Evolutionary conservation across 2,797 vertebrate genomes (phyloP).

Genomic region (Alauda arvensis): DNA sequence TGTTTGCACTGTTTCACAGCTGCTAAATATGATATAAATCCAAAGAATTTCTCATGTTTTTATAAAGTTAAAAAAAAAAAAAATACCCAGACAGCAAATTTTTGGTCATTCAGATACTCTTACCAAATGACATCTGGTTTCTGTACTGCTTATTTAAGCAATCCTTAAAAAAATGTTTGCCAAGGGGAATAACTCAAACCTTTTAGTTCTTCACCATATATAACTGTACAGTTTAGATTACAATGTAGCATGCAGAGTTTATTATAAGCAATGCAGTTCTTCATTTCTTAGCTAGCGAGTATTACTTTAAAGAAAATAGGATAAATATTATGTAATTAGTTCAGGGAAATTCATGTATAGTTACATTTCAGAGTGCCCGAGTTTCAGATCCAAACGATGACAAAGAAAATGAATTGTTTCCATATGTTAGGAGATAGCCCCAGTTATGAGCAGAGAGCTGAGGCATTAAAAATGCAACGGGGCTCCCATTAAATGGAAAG

Average conservation of each 20-base stretch:
- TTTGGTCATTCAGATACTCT: constrained; percentile 82
- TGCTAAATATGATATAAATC: constrained; percentile 88
- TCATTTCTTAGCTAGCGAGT: constrained; percentile 65
- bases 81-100: constrained; percentile 82
- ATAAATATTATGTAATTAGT: constrained; percentile 76
- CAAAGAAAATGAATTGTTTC: constrained; percentile 73
- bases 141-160: constrained; percentile 83
- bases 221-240: constrained; percentile 77
- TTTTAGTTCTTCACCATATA: constrained; percentile 73
- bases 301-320: constrained; percentile 75
- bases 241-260: constrained; percentile 70
- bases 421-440: constrained; percentile 68
- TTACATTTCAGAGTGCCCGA: constrained; percentile 64
- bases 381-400: constrained; percentile 67
- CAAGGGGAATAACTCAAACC: constrained; percentile 81
- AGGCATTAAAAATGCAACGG: constrained; percentile 11
- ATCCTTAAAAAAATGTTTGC: constrained; percentile 81
- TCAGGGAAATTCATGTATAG: constrained; percentile 71
- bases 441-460: constrained; percentile 39
- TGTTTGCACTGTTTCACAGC: constrained; percentile 83
- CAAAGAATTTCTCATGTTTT: constrained; percentile 84
- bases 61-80: constrained; percentile 69
- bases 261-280: constrained; percentile 72
- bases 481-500: neutral
- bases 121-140: constrained; percentile 85